Evolutionary conservation across 2,888 invertebrate species (phyloP).

Genomic region (Drosophila quasianomalipes): DNA sequence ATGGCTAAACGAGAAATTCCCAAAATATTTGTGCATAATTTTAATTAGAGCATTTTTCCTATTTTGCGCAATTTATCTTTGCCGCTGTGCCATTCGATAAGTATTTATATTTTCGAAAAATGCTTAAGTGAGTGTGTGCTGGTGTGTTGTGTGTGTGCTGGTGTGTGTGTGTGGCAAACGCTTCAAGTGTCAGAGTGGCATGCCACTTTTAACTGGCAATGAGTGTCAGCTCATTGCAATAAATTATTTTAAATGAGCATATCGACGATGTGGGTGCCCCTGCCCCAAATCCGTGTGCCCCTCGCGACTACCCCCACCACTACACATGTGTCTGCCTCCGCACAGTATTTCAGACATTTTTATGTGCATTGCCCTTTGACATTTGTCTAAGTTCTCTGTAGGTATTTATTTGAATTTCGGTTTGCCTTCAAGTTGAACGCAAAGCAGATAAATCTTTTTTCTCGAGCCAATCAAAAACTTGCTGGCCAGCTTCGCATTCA

Average conservation of each 20-base stretch:
- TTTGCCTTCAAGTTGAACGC: constrained; percentile 38
- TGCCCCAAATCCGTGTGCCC: background rate
- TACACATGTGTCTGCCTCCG: constrained; percentile 33
- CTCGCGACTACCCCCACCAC: constrained; percentile 1
- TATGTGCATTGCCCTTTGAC: constrained; percentile 60
- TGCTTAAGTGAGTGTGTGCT: constrained; percentile 1
- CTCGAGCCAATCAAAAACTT: constrained; percentile 74
- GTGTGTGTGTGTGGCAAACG: constrained; percentile 53
- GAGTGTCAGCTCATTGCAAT: constrained; percentile 82
- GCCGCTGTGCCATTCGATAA: constrained; percentile 35
- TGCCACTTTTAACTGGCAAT: constrained; percentile 72
- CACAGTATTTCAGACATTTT: constrained; percentile 59
- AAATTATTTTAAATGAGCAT: constrained; percentile 85
- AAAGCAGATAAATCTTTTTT: constrained; percentile 67
- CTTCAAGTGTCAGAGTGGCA: constrained; percentile 61
- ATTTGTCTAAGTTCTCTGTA: constrained; percentile 39
- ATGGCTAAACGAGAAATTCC: constrained; percentile 66
- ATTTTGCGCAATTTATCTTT: constrained; percentile 81
- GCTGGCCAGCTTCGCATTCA: constrained; percentile 55
- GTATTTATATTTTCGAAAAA: constrained; percentile 55
- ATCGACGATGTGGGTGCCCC: constrained; percentile 68
- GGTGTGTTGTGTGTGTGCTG: constrained; percentile 40
- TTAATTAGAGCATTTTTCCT: constrained; percentile 82
- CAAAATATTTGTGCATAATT: constrained; percentile 82
- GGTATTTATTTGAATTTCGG: constrained; percentile 34